phyloP scores from a whole-genome alignment of 2,113 vertebrate genomes.

The Scolopax mira region DNA sequence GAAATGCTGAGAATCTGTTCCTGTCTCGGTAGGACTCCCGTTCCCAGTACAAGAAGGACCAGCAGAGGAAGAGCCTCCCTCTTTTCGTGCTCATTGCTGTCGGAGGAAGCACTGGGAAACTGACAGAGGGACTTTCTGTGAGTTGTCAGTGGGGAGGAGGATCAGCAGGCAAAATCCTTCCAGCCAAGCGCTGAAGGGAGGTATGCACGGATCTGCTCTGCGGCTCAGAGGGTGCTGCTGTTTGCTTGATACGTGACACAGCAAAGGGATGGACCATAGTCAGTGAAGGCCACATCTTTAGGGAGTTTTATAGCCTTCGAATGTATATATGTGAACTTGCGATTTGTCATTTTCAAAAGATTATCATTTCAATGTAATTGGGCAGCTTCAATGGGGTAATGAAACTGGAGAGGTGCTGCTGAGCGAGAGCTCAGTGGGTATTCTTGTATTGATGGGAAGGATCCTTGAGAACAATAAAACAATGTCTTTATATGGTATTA shows the following conservation, averaged over 20 bases:
- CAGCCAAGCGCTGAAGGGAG: neutral
- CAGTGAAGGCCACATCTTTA: neutral
- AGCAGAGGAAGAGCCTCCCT: neutral
- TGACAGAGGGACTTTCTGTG: neutral
- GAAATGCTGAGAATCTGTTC: neutral
- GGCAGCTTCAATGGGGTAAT: neutral
- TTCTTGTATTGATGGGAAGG: too few species aligned
- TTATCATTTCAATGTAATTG: neutral
- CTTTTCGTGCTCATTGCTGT: neutral
- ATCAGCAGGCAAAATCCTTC: neutral
- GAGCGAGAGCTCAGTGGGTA: too few species aligned
- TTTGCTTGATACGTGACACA: neutral
- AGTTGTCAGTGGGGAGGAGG: neutral
- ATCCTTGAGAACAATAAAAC: too few species aligned
- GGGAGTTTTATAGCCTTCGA: neutral
- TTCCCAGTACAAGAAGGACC: neutral
- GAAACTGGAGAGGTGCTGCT: too few species aligned
- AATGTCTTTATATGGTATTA: too few species aligned
- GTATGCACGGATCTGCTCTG: fast-evolving
- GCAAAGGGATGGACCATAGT: neutral
- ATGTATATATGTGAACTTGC: neutral
- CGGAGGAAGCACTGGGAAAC: neutral
- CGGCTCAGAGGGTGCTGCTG: neutral
- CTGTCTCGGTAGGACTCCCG: neutral
- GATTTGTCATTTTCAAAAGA: neutral